A percentile compares a stretch with the other conserved stretches of the same genome.
Conservation (phyloP, 1,140 invertebrate species). For the Conus ventricosus region DNA sequence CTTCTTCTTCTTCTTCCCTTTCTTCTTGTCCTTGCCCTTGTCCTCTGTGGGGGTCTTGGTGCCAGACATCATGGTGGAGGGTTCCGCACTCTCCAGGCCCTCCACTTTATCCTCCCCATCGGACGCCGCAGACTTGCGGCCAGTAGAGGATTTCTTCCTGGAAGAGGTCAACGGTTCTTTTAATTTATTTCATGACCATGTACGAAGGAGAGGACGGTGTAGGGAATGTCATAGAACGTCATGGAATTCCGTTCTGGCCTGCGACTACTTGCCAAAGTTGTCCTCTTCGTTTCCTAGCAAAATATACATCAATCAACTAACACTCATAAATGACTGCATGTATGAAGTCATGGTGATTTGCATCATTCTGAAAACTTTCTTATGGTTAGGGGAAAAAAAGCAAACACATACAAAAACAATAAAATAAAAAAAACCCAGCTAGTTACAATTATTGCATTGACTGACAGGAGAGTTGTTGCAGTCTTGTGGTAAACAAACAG, state of each 20-base stretch:
- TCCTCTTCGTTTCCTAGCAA: background rate
- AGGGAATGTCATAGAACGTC: too few relatives aligned
- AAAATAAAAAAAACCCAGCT: too few relatives aligned
- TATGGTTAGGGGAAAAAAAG: too few relatives aligned
- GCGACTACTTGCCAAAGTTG: background rate
- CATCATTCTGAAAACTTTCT: too few relatives aligned
- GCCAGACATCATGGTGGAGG: slow-evolving; percentile 32
- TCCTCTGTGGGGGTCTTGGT: background rate
- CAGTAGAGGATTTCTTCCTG: slow-evolving; percentile 18
- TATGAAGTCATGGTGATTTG: too few relatives aligned
- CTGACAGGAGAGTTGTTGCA: too few relatives aligned
- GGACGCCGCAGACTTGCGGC: background rate
- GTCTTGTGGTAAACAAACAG: too few relatives aligned
- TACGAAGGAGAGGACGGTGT: too few relatives aligned
- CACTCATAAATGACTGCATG: background rate
- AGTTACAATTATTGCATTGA: too few relatives aligned
- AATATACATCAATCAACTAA: background rate
- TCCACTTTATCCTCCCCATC: slow-evolving; percentile 29
- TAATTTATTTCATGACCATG: too few relatives aligned
- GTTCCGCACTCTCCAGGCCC: slow-evolving; percentile 17
- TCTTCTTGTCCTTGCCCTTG: slow-evolving; percentile 28
- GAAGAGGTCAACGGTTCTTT: background rate
- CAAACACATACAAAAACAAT: too few relatives aligned
- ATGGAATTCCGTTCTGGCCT: too few relatives aligned
- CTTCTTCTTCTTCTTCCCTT: slow-evolving; percentile 46